A percentile compares a stretch with the other conserved stretches of the same genome.
phyloP scores from a whole-genome alignment of 23 tunicate species.

The Ciona savignyi region DNA sequence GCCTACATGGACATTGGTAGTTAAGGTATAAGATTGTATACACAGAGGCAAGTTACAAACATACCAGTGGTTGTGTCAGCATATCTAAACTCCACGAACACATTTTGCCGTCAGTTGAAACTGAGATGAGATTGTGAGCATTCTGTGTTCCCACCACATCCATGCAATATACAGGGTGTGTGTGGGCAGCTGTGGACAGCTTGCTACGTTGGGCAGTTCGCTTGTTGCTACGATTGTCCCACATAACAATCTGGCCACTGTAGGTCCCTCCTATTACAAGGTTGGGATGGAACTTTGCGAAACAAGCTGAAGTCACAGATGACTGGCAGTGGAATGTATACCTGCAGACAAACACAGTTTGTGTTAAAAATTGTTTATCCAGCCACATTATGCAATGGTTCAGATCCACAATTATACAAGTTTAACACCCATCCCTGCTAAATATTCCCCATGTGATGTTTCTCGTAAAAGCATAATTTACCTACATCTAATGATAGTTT shows the following conservation, averaged over 20 bases:
- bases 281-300: slow-evolving; percentile 98
- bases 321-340: slow-evolving; percentile 98
- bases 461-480: no score
- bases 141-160: slow-evolving; percentile 98
- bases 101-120: slow-evolving; percentile 96
- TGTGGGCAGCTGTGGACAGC: slow-evolving; percentile 96
- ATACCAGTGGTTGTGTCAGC: slow-evolving; percentile 96
- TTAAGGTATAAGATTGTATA: no score
- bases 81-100: slow-evolving; percentile 99
- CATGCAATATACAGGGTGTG: slow-evolving; percentile 99
- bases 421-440: background rate
- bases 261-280: slow-evolving; percentile 97
- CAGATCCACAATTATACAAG: background rate
- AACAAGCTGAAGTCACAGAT: slow-evolving; percentile 79
- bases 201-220: slow-evolving; percentile 97
- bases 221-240: slow-evolving; percentile 93
- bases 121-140: slow-evolving; percentile 94
- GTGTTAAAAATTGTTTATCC: no score
- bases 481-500: background rate
- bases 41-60: background rate
- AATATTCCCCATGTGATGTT: no score
- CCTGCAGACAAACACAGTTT: no score
- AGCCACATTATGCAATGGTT: no score
- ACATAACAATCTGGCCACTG: slow-evolving; percentile 97
- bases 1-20: no score